Percentiles rank a stretch among this genome's conserved stretches.
These are phyloP conservation scores for Drosophila truncata DNA, from an alignment of 1,140 invertebrate genomes.

Conservation along the genomic window DNA sequence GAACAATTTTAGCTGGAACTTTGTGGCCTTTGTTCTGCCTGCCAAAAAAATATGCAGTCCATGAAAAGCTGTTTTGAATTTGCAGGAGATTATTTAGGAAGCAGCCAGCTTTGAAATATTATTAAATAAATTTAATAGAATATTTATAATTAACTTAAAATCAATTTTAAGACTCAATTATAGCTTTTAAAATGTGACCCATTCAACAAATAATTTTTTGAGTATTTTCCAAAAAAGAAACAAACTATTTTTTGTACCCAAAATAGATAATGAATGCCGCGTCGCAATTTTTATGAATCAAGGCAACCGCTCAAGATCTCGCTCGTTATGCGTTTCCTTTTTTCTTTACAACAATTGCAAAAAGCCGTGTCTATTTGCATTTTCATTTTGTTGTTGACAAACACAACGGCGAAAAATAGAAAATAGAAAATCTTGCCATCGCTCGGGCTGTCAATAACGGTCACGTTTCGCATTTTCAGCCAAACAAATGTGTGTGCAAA, in stretches of 20 bases:
- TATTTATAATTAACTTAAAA: neutral
- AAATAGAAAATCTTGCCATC: conserved; percentile 45
- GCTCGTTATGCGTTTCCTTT: conserved; percentile 1
- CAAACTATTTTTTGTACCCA: neutral
- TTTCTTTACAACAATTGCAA: conserved; percentile 6
- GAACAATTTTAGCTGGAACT: conserved; percentile 17
- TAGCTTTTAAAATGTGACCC: too few species aligned
- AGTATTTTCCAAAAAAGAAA: neutral
- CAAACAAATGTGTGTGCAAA: conserved; percentile 52
- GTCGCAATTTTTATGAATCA: conserved; percentile 1
- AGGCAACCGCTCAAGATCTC: neutral
- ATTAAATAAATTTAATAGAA: neutral
- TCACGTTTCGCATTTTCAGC: conserved; percentile 65
- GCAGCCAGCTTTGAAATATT: too few species aligned
- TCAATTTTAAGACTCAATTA: too few species aligned
- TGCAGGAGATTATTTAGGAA: neutral
- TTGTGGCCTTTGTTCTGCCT: conserved; percentile 14
- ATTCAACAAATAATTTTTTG: neutral
- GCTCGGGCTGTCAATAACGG: conserved; percentile 63
- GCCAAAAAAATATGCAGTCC: conserved; percentile 21
- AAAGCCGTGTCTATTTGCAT: conserved; percentile 36
- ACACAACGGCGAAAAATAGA: conserved; percentile 17
- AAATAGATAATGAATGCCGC: conserved; percentile 6
- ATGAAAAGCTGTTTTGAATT: too few species aligned
- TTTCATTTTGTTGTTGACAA: conserved; percentile 44